Base-by-base conservation (phyloP, 2,888 invertebrate genomes). In the Hypolimnas misippus region DNA sequence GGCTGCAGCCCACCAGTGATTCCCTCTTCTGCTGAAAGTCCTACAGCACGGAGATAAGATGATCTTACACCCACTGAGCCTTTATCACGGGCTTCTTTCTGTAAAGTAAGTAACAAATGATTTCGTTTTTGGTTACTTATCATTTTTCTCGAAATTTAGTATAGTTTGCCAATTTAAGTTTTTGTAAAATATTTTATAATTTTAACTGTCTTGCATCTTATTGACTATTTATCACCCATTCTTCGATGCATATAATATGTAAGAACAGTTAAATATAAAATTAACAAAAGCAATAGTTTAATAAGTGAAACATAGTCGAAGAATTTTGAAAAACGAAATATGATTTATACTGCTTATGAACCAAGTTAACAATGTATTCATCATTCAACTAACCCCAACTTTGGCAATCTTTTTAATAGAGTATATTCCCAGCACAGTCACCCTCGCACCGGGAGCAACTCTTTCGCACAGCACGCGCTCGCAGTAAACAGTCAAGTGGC, bases 371-470 rank as follows among this genome's bases (percentile, higher is more conserved):
- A n/a, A n/a, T n/a, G n/a, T n/a, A n/a, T n/a, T n/a, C n/a, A n/a
- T n/a, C n/a, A n/a, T n/a, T n/a, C n/a, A n/a, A n/a, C n/a, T 84
- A 82, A 94, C 95, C 78, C 94, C 93, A 33, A 93, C 84, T 76
- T 93, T 95, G 1, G 94, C 92, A 33, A 95, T 93, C 88, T 98
- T 99, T 81, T 98, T 98, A 76, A 99, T 99, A 1, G 98, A 98
- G 86, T 97, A 99, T 68, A 99, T 97, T 3, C 99, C 99, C 66
- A 98, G 94, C 66, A 99, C 95, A 1, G 96, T 94, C 16, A 99
- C 97, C 60, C 98, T 93, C 76, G 99, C 99, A 0, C 99, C 99
- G 7, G 99, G 99, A 0, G 99, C 98, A 14, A 98, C 97, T 71
- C 95, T 94, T 83, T 99, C 99, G 81, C 99, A 98, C 61, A 99